These are phyloP conservation scores for Potamilus streckersoni DNA, from an alignment of 1,140 invertebrate genomes.

Conservation along the genomic window DNA sequence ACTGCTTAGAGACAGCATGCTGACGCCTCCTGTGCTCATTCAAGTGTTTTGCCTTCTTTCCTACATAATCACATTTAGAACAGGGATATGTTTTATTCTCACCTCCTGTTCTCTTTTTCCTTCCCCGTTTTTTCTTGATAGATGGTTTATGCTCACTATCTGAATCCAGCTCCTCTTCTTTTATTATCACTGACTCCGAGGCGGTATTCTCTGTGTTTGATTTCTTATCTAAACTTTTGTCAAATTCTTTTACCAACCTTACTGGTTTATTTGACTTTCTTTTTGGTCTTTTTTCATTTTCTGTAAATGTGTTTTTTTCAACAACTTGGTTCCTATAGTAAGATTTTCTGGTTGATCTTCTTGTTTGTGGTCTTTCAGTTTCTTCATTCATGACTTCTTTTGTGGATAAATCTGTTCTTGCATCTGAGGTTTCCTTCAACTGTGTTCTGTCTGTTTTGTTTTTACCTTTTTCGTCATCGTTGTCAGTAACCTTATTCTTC, in stretches of 20 bases:
- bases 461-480: conserved; percentile 1
- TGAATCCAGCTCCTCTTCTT: too few relatives aligned
- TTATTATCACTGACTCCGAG: too few relatives aligned
- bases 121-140: too few relatives aligned
- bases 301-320: neutral
- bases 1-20: conserved; percentile 36
- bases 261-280: conserved; percentile 9
- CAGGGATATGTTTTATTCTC: conserved; percentile 16
- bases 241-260: conserved; percentile 2
- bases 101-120: too few relatives aligned
- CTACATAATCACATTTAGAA: conserved; percentile 22
- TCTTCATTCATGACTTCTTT: conserved; percentile 2
- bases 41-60: conserved; percentile 18
- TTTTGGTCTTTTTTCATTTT: conserved; percentile 7
- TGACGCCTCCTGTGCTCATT: conserved; percentile 20
- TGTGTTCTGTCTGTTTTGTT: neutral
- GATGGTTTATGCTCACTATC: too few relatives aligned
- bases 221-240: neutral
- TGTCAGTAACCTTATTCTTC: neutral
- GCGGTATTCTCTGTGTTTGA: conserved; percentile 1
- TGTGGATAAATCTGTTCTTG: conserved; percentile 24
- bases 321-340: neutral
- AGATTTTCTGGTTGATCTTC: neutral
- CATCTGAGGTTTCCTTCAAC: neutral
- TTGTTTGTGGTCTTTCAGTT: neutral